A percentile compares a stretch with the other conserved stretches of the same genome.
Conservation (phyloP, 2,113 vertebrate genomes). For the Pygoscelis antarcticus region DNA sequence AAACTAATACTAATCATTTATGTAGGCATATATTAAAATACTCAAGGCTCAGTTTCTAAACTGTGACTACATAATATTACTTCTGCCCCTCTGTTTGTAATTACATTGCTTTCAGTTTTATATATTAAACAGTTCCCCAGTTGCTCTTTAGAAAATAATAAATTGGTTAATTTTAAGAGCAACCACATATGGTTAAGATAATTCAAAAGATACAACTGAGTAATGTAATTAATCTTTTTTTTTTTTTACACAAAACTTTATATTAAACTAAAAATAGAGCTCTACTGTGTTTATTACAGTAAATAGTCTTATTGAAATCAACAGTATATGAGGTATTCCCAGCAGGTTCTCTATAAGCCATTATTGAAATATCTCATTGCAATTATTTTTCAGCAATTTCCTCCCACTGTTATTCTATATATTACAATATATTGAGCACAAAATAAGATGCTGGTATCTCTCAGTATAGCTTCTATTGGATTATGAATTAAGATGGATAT, state of each 20-base stretch:
- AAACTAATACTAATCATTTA: slow-evolving; percentile 27
- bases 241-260: slow-evolving; percentile 31
- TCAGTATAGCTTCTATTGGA: neutral
- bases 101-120: slow-evolving; percentile 42
- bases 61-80: slow-evolving; percentile 14
- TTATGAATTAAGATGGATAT: neutral
- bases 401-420: slow-evolving; percentile 10
- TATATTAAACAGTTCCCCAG: slow-evolving; percentile 44
- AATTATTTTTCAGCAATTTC: slow-evolving; percentile 51
- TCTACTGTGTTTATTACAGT: slow-evolving; percentile 25
- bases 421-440: neutral
- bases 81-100: slow-evolving; percentile 44
- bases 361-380: slow-evolving; percentile 22
- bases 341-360: neutral
- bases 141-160: slow-evolving; percentile 68
- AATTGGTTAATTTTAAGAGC: slow-evolving; percentile 66
- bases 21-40: neutral
- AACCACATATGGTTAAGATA: slow-evolving; percentile 45
- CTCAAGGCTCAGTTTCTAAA: slow-evolving; percentile 37
- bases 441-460: neutral
- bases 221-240: slow-evolving; percentile 14
- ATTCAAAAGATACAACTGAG: slow-evolving; percentile 50
- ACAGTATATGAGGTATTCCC: slow-evolving; percentile 24
- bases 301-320: slow-evolving; percentile 37
- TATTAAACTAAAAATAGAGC: slow-evolving; percentile 47